Base-by-base conservation (phyloP, 2,888 invertebrate genomes). In the Caenorhabditis virilis region DNA sequence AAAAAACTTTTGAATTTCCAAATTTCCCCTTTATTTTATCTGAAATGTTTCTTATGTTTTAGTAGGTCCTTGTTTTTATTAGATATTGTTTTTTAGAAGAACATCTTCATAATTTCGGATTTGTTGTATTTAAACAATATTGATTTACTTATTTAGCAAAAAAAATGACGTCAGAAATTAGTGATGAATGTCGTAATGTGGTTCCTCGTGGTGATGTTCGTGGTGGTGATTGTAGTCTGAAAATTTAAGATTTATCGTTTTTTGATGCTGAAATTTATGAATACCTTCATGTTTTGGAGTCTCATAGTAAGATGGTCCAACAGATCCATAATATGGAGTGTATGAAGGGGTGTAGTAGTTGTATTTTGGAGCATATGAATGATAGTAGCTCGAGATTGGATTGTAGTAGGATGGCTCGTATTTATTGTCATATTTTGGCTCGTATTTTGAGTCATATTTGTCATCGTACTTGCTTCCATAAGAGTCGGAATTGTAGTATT, bases 401-500 rank as follows among this genome's bases (percentile, higher is more conserved):
- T 63, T 64, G 55, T 63, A 57, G 30, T 62, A 56, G 11, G 22
- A 20, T 27, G 56, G 56, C 38, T 62, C 56, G 30, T 63, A 57
- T 20, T 60, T 46, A 4, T 20, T 11, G 23, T 61, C 15, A 22
- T 42, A 42, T 23, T 22, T 42, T 23, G 42, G 62, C 39, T 62
- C 60, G 41, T 60, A 60, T 22, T 57, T 49, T 5, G 23, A 22
- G 25, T 52, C 52, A 16, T 55, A 55, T 46, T 52, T 56, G 25
- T 62, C 48, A 46, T 56, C 52, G 38, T 52, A 56, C 49, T 61
- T 55, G 23, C 55, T 61, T 43, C 62, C 62, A 42, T 62, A 62
- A n/a, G 62, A 62, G 26, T 62, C 62, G 9, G 51, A 51, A 35
- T 62, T 62, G 52, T 56, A 56, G 56, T 62, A 62, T 33, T 62